Evolutionary conservation across 2,113 vertebrate genomes (phyloP).

Genomic region (Eonycteris spelaea): DNA sequence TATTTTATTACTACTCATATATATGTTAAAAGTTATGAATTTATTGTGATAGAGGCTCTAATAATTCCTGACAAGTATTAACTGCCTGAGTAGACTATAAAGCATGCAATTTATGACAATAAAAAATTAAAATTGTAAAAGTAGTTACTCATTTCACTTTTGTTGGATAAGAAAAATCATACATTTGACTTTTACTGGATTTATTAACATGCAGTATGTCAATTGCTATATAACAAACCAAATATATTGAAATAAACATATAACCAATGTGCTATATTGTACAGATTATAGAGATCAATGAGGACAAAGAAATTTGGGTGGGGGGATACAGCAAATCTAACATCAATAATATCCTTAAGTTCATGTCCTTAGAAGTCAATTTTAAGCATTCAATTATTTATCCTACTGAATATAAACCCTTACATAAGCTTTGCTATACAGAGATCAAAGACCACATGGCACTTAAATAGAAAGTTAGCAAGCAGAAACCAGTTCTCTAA

Average conservation of each 20-base stretch:
- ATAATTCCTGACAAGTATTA: background rate
- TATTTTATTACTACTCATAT: background rate
- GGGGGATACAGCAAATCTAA: background rate
- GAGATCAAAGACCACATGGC: background rate
- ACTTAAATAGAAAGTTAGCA: background rate
- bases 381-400: background rate
- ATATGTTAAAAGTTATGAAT: background rate
- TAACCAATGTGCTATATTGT: background rate
- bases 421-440: background rate
- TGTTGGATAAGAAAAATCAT: background rate
- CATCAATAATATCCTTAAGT: background rate
- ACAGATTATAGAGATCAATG: background rate
- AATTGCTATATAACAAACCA: background rate
- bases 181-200: background rate
- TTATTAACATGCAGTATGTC: background rate
- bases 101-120: background rate
- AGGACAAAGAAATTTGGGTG: background rate
- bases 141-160: background rate
- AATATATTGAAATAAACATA: background rate
- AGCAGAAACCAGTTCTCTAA: background rate
- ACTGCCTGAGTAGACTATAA: background rate
- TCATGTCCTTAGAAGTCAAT: background rate
- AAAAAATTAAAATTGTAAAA: conserved; percentile 13
- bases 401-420: background rate
- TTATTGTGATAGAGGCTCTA: background rate